A percentile compares a stretch with the other conserved stretches of the same genome.
Conservation (phyloP, 2,797 vertebrate genomes). For the Sphaeramia orbicularis region DNA sequence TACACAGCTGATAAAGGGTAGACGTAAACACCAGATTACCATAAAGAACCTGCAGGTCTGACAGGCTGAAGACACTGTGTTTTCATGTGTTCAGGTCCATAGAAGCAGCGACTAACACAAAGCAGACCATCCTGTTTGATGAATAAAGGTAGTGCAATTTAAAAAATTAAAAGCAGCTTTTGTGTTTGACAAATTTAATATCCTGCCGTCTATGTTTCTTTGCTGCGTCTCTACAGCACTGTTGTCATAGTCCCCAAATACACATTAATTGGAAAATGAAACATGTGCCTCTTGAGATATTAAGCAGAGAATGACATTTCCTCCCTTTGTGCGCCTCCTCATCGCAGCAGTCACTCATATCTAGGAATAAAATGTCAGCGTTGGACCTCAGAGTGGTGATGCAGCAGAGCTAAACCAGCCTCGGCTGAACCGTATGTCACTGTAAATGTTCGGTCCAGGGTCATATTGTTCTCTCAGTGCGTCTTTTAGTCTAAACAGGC, state of each 20-base stretch:
- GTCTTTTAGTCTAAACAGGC: slow-evolving; percentile 50
- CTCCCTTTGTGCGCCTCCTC: slow-evolving; percentile 14
- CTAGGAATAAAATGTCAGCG: slow-evolving; percentile 13
- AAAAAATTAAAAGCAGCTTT: slow-evolving; percentile 10
- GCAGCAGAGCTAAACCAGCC: slow-evolving; percentile 16
- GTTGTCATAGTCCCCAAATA: slow-evolving; percentile 11
- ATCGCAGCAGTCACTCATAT: neutral
- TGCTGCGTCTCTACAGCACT: slow-evolving; percentile 12
- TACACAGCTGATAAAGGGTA: slow-evolving; percentile 28
- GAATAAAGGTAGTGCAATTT: slow-evolving; percentile 6
- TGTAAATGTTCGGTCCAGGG: slow-evolving; percentile 21
- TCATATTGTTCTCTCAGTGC: slow-evolving; percentile 7
- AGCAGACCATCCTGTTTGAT: neutral
- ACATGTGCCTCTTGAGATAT: slow-evolving; percentile 24
- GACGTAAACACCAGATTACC: slow-evolving; percentile 45
- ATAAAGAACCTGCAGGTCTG: neutral
- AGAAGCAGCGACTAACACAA: neutral
- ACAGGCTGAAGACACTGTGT: neutral
- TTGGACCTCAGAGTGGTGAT: neutral
- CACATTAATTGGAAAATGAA: slow-evolving; percentile 24
- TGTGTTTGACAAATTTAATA: slow-evolving; percentile 11
- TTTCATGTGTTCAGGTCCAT: neutral
- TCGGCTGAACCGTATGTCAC: neutral
- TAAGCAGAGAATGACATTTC: slow-evolving; percentile 1
- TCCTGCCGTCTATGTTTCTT: slow-evolving; percentile 1